phyloP scores from a whole-genome alignment of 1,140 invertebrate genomes.

The Heliconius himera region DNA sequence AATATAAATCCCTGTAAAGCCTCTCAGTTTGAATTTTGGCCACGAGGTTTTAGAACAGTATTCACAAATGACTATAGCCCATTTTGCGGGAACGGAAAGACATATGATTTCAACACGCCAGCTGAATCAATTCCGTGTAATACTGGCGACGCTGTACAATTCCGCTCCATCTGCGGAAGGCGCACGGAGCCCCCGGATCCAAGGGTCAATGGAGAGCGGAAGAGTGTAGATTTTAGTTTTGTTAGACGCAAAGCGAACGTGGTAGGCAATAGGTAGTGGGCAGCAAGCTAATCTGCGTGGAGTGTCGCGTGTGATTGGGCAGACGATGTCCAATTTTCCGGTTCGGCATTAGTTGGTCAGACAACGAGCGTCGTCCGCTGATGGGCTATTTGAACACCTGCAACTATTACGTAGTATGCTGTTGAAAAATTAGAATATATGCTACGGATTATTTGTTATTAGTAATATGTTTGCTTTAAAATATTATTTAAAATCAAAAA shows the following conservation, averaged over 20 bases:
- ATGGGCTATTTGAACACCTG: constrained; percentile 58
- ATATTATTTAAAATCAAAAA: too few species aligned
- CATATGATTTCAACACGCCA: constrained; percentile 36
- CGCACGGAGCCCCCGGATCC: constrained; percentile 46
- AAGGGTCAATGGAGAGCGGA: constrained; percentile 65
- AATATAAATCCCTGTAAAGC: constrained; percentile 5
- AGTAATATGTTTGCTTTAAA: constrained; percentile 14
- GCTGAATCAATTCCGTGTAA: constrained; percentile 43
- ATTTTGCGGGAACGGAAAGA: constrained; percentile 36
- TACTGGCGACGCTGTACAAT: constrained; percentile 58
- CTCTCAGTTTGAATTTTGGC: not conserved
- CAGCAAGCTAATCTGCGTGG: constrained; percentile 76
- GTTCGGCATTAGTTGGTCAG: constrained; percentile 69
- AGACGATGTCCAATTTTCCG: constrained; percentile 80
- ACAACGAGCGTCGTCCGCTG: constrained; percentile 58
- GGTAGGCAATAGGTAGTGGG: constrained; percentile 49
- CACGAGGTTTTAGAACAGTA: constrained; percentile 14
- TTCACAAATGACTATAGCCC: constrained; percentile 27
- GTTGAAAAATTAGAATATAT: not conserved
- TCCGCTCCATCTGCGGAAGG: constrained; percentile 55
- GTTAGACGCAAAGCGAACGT: constrained; percentile 34
- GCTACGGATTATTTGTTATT: not conserved
- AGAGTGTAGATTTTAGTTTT: constrained; percentile 66
- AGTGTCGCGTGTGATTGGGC: constrained; percentile 79
- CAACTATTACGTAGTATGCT: not conserved